Evolutionary conservation across 2,797 vertebrate species (phyloP).

Genomic region (Octomys mimax): DNA sequence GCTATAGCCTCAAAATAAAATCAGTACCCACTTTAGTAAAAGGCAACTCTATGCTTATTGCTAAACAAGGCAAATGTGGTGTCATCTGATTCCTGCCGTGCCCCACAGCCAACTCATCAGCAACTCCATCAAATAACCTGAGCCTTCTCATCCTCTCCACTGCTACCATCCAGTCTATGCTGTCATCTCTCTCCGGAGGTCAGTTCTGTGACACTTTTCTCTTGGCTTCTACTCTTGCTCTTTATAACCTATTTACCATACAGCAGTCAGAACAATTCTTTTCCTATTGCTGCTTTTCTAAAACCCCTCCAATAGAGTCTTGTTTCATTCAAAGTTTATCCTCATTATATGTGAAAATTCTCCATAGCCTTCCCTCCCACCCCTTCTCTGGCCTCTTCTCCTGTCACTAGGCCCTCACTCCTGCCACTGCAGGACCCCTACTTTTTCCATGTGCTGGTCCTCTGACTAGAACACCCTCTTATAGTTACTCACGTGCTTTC

Average conservation of each 20-base stretch:
- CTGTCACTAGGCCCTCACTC: background rate
- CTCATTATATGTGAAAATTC: background rate
- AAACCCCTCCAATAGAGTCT: background rate
- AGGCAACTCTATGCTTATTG: background rate
- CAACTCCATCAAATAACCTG: background rate
- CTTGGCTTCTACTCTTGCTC: background rate
- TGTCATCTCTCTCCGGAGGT: background rate
- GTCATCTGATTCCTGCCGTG: background rate
- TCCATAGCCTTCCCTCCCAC: rapidly evolving
- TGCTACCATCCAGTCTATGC: background rate
- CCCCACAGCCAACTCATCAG: background rate
- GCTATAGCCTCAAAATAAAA: background rate
- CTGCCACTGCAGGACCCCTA: background rate
- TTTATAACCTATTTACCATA: background rate
- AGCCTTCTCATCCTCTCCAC: background rate
- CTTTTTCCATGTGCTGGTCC: background rate
- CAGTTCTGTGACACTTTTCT: background rate
- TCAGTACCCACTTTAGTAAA: background rate
- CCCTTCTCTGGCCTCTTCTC: rapidly evolving
- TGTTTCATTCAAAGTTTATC: background rate
- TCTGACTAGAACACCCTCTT: background rate
- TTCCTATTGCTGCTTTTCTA: background rate
- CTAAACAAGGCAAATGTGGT: background rate
- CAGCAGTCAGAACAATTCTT: background rate
- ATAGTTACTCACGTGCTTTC: background rate